Evolutionary conservation across 2,113 vertebrate genomes (phyloP).

Genomic region (Dascyllus trimaculatus): DNA sequence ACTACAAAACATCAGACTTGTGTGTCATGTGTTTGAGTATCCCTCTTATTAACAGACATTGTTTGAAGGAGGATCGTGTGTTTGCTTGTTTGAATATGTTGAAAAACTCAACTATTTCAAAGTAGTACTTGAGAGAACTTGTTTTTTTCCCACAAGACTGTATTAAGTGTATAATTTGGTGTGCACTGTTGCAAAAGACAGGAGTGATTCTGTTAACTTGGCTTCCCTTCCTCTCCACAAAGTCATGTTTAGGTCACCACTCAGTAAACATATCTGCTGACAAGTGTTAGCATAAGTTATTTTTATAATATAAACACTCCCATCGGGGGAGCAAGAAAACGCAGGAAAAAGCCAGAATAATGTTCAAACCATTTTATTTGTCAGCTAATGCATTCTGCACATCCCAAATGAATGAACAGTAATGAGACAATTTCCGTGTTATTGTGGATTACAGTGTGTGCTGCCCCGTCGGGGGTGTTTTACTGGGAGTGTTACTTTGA

Average conservation of each 20-base stretch:
- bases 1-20: too few relatives aligned
- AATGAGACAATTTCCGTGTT: slow-evolving; percentile 59
- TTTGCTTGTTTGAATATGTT: too few relatives aligned
- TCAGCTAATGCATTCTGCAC: slow-evolving; percentile 47
- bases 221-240: neutral
- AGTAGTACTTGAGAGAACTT: too few relatives aligned
- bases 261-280: slow-evolving; percentile 13
- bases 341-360: slow-evolving; percentile 39
- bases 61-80: too few relatives aligned
- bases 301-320: slow-evolving; percentile 23
- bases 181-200: too few relatives aligned
- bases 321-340: neutral
- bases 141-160: too few relatives aligned
- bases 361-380: slow-evolving; percentile 41
- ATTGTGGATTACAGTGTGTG: slow-evolving; percentile 33
- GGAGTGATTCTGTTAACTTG: too few relatives aligned
- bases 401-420: slow-evolving; percentile 47
- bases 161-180: too few relatives aligned
- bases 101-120: too few relatives aligned
- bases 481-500: slow-evolving; percentile 19
- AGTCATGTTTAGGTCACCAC: neutral
- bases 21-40: too few relatives aligned
- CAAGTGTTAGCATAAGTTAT: slow-evolving; percentile 34
- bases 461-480: slow-evolving; percentile 10
- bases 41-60: too few relatives aligned